Conservation (phyloP, 2,113 vertebrate genomes). For the Laticauda colubrina region DNA sequence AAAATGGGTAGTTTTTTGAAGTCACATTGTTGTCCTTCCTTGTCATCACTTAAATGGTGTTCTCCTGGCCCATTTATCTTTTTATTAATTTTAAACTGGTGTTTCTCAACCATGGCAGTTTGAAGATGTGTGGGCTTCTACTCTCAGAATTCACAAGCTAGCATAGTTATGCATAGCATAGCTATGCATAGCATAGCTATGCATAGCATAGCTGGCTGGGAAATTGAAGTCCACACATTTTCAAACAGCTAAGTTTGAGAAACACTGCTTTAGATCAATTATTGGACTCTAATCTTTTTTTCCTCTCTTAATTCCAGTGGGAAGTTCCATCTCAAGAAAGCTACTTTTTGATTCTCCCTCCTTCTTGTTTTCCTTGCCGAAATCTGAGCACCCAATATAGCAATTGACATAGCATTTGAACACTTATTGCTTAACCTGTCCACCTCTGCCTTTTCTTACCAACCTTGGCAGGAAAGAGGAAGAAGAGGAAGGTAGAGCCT, state of each 20-base stretch:
- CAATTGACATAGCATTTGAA: neutral
- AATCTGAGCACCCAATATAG: neutral
- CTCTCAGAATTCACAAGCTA: neutral
- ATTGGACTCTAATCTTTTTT: too few relatives aligned
- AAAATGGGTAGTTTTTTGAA: neutral
- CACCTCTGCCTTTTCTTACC: neutral
- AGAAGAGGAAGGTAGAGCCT: neutral
- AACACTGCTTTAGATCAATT: neutral
- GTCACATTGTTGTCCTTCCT: neutral
- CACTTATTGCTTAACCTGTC: neutral
- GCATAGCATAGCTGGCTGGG: neutral
- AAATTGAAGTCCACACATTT: neutral
- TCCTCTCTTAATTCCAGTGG: neutral
- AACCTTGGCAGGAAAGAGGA: neutral
- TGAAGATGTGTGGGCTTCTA: neutral
- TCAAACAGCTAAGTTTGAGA: neutral
- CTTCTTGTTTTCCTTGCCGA: neutral
- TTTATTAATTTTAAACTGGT: neutral
- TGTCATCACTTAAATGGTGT: neutral
- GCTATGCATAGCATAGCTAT: neutral
- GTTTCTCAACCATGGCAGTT: neutral
- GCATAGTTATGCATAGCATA: neutral
- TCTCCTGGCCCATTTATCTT: neutral
- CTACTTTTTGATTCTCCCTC: neutral
- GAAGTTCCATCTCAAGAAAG: neutral